These are phyloP conservation scores for Telmatochromis sp. DNA, from an alignment of 2,113 vertebrate species.

Conservation along the genomic window DNA sequence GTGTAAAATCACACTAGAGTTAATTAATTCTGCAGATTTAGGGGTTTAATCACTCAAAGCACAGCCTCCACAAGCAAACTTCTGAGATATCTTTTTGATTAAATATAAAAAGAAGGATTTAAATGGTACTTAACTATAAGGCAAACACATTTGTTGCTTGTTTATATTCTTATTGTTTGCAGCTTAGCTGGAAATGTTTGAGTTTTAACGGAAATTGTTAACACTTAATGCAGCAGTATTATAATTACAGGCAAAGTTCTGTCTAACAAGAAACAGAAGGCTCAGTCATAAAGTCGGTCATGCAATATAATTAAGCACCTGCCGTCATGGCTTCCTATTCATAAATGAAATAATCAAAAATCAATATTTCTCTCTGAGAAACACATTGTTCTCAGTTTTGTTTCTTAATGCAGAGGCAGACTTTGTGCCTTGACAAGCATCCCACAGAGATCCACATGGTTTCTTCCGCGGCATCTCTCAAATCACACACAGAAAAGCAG, in stretches of 20 bases:
- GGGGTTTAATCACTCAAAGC: neutral
- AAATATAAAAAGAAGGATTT: neutral
- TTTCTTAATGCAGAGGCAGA: neutral
- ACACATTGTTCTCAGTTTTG: neutral
- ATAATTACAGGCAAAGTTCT: neutral
- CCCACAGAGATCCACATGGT: neutral
- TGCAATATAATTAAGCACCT: slow-evolving; percentile 6
- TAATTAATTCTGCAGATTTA: neutral
- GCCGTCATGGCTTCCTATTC: neutral
- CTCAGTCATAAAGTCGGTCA: neutral
- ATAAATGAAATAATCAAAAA: slow-evolving; percentile 22
- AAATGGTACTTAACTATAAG: neutral
- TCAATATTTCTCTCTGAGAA: slow-evolving; percentile 28
- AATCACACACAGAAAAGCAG: neutral
- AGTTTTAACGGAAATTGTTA: neutral
- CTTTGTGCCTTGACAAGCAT: neutral
- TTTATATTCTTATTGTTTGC: neutral
- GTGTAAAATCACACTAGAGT: neutral
- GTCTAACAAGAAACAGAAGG: neutral
- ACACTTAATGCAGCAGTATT: neutral
- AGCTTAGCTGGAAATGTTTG: neutral
- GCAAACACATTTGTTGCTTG: neutral
- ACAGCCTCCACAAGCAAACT: neutral
- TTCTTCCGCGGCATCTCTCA: neutral
- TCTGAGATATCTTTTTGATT: neutral